Conservation (phyloP, 2,113 vertebrate species). For the Elaphurus davidianus region DNA sequence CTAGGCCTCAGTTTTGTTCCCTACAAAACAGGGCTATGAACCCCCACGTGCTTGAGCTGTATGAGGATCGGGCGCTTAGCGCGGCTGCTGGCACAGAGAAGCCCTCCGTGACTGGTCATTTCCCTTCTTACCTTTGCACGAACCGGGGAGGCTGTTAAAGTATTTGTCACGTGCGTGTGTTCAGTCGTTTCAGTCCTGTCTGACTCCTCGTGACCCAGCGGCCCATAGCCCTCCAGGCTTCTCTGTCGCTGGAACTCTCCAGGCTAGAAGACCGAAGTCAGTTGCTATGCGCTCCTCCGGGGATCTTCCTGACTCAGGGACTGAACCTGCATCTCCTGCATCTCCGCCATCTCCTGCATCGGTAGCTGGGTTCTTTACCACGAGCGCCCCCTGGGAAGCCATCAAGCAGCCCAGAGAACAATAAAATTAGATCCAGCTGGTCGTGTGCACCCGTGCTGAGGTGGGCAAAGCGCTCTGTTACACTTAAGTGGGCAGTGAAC, state of each 20-base stretch:
- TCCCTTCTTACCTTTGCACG: background rate
- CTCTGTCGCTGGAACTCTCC: background rate
- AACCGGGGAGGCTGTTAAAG: background rate
- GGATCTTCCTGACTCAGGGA: background rate
- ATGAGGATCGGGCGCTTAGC: background rate
- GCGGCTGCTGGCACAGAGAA: background rate
- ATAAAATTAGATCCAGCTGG: background rate
- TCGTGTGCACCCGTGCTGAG: background rate
- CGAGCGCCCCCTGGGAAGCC: background rate
- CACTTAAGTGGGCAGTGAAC: background rate
- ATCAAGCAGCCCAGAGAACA: background rate
- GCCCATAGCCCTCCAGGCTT: background rate
- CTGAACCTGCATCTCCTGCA: background rate
- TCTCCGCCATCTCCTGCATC: too few relatives aligned
- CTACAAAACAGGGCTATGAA: background rate
- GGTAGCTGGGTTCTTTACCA: background rate
- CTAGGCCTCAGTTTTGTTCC: background rate
- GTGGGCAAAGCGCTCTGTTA: background rate
- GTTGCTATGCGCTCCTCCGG: background rate
- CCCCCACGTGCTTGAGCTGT: background rate
- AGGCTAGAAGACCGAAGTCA: background rate
- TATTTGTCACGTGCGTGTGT: background rate
- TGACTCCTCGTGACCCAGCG: background rate
- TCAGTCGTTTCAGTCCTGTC: background rate
- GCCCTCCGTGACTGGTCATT: accelerated